These are phyloP conservation scores for Danaus plexippus DNA, from an alignment of 1,140 invertebrate genomes.

Conservation along the genomic window DNA sequence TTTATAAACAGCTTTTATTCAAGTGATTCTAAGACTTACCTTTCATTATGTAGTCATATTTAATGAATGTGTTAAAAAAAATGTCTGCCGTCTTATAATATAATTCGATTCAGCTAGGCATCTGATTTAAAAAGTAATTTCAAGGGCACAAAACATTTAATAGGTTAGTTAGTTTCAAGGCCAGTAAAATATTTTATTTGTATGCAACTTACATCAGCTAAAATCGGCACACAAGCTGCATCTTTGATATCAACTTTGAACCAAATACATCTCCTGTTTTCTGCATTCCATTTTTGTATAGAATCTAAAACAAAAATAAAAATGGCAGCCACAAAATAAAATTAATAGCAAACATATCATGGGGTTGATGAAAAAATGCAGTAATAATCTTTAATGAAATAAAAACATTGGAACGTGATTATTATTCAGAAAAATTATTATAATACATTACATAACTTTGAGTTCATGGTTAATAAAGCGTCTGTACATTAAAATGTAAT, in stretches of 20 bases:
- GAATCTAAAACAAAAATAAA: conserved; percentile 75
- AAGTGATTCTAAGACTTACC: too few relatives aligned
- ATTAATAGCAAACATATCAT: not conserved
- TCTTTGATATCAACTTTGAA: conserved; percentile 82
- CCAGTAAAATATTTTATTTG: conserved; percentile 3
- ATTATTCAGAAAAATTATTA: too few relatives aligned
- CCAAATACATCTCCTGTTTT: conserved; percentile 84
- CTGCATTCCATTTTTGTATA: conserved; percentile 77
- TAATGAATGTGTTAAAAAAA: too few relatives aligned
- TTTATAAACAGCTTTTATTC: too few relatives aligned
- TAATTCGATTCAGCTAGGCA: too few relatives aligned
- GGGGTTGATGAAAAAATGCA: not conserved
- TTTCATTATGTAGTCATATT: too few relatives aligned
- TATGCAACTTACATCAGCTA: conserved; percentile 75
- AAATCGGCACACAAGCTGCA: conserved; percentile 82
- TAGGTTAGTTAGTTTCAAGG: not conserved
- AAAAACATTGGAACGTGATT: too few relatives aligned
- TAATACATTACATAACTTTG: too few relatives aligned
- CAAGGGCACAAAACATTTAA: conserved; percentile 5
- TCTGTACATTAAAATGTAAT: too few relatives aligned
- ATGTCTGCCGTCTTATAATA: too few relatives aligned
- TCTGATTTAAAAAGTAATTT: conserved; percentile 1
- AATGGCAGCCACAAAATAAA: not conserved
- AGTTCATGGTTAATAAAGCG: too few relatives aligned
- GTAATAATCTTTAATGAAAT: not conserved